A percentile compares a stretch with the other conserved stretches of the same genome.
Conservation (phyloP, 30 jellyfish, hydroid and myxozoan genomes). For the Aurelia aurita region DNA sequence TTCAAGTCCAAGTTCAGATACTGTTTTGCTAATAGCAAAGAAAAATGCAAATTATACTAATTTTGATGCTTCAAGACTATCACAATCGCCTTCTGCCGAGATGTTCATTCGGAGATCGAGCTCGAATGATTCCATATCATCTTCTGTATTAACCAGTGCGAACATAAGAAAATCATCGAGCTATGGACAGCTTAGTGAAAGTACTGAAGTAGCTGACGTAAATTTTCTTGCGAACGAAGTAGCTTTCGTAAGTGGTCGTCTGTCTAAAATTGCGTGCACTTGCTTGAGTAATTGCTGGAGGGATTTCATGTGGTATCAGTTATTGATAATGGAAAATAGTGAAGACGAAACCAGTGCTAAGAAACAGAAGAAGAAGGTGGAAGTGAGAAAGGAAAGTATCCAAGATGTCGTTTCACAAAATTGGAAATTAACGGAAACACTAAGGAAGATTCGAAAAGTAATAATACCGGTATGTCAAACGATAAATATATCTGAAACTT, state of each 20-base stretch:
- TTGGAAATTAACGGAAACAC: constrained; percentile 57
- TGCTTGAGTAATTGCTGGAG: constrained; percentile 98
- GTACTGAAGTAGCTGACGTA: constrained; percentile 50
- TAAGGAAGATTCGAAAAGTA: constrained; percentile 41
- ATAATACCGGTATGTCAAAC: constrained; percentile 42
- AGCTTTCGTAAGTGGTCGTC: constrained; percentile 59
- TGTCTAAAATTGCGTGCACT: constrained; percentile 59
- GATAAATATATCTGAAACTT: too few species aligned
- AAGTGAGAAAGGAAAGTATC: constrained; percentile 55
- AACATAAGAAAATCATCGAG: constrained; percentile 46
- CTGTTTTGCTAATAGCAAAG: constrained; percentile 40
- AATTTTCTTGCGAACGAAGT: constrained; percentile 63
- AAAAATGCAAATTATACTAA: neutral
- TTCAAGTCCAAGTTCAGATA: constrained; percentile 70
- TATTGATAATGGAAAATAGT: constrained; percentile 62
- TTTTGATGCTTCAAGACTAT: neutral
- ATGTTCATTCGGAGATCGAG: constrained; percentile 48
- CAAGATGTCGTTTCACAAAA: constrained; percentile 8
- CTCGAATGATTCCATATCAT: constrained; percentile 56
- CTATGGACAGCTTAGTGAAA: constrained; percentile 58
- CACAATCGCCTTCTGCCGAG: constrained; percentile 36
- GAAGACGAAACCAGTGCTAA: constrained; percentile 74
- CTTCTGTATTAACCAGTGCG: neutral
- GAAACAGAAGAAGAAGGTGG: constrained; percentile 48
- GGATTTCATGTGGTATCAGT: constrained; percentile 85